Evolutionary conservation across 2,888 invertebrate genomes (phyloP), one percentile per base, ranked within the genome.

Genomic region (Hololepta plana): DNA sequence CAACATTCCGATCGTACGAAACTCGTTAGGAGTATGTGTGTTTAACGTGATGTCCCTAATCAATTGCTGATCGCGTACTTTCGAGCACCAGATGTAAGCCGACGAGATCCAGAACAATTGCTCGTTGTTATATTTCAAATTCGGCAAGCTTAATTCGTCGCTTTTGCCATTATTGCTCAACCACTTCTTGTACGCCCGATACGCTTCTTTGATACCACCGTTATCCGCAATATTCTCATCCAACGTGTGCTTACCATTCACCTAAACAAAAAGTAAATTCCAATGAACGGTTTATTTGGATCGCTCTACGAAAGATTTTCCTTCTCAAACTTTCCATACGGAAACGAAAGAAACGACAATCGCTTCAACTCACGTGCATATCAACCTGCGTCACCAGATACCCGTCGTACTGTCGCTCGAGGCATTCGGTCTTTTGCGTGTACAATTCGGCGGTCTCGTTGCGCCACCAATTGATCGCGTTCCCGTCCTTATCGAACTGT

Each of bases 391-490:
- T 66, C 3, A 81, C 81, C 0, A 79, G 77, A 49, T 79, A 93
- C 53, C 90, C 88, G 30, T 81, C 81, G 46, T 93, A 93, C 50
- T 93, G 93, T 37, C 88, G 68, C 38, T 91, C 85, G 42, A 93
- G 87, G 48, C 93, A 93, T 43, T 76, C 69, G 0, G 90, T 81
- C 46, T 76, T 80, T 36, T 79, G 67, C 27, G 85, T 59, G 50
- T 87, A 93, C 11, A 73, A 72, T 36, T 71, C 66, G 43, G 85
- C 81, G 1, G 91, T 91, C 35, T 64, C 60, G 25, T 74, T 64
- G 36, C 76, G 73, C 90, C 91, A 93, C 93, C 93, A 93, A 45
- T 90, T 84, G 1, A 79, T 70, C 35, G 91, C 58, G 53, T 91
- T 90, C 8, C 93, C 93, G 35, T 82, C 67, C 36, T 81, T 75